Evolutionary conservation across 2,888 invertebrate species (phyloP), one percentile per base, ranked within the genome.

Genomic region (Octonoba sinensis): DNA sequence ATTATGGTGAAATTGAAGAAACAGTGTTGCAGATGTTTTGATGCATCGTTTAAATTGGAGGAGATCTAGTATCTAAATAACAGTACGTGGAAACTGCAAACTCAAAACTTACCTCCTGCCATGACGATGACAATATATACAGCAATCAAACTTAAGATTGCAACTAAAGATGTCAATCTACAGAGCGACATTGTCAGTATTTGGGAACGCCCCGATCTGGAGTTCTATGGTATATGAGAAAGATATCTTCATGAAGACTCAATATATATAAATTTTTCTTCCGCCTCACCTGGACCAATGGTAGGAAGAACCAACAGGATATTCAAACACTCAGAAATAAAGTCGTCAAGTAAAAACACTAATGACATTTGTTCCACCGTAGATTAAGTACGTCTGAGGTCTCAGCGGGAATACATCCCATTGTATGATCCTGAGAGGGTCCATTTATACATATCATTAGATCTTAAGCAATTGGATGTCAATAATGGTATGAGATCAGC

Each of bases 331-430:
- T 72, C 56, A 67, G 36, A 71, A 71, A 71, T 62, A 78, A 16
- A 36, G 24, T 56, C 46, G 24, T 36, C 47, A 71, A 78, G 57
- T 71, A 70, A 47, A 69, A 18, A 56, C 46, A 71, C 57, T 71
- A 78, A 72, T 71, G 71, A 56, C 54, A 65, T 78, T 78, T 78
- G 71, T 71, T 66, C 49, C 64, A 65, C 15, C 49, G n/a, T 36
- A 15, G 27, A 24, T 36, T 16, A 24, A 57, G 57, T 27, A 13
- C 15, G 36, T 78, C 78, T 57, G 71, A 44, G 78, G 36, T 78
- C 78, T 57, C 78, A 44, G 78, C 59, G 78, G 78, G 78, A 36
- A 65, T 24, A 59, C 36, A 20, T 60, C 27, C 24, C 24, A 18
- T 78, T 36, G 8, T 11, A 36, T 36, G 36, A n/a, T 71, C 57